Conservation (phyloP, 2,113 vertebrate species). For the Varanus salvator region DNA sequence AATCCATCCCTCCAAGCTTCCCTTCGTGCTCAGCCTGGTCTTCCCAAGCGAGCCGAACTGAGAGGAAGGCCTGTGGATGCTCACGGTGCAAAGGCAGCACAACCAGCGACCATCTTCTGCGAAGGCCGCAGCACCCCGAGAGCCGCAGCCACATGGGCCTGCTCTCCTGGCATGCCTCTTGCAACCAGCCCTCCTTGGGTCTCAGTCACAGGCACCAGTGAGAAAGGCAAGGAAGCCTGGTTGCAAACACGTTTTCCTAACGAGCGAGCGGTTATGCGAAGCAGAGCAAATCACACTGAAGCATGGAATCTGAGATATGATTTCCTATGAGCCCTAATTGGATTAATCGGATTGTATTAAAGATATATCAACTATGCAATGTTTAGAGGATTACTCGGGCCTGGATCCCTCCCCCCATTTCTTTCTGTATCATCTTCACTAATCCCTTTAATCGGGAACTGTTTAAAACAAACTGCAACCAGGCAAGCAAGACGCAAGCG, state of each 20-base stretch:
- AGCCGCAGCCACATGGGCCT: too few relatives aligned
- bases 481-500: conserved; percentile 1
- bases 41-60: too few relatives aligned
- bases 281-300: conserved; percentile 19
- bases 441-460: conserved; percentile 66
- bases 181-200: fast-evolving
- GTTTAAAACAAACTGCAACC: conserved; percentile 36
- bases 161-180: too few relatives aligned
- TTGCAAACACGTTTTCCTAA: conserved; percentile 36
- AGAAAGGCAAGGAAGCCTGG: neutral
- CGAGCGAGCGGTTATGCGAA: neutral
- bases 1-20: too few relatives aligned
- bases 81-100: too few relatives aligned
- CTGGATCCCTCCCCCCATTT: conserved; percentile 41
- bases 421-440: conserved; percentile 58
- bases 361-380: conserved; percentile 64
- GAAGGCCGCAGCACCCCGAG: too few relatives aligned
- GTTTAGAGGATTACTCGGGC: conserved; percentile 68
- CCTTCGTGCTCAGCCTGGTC: too few relatives aligned
- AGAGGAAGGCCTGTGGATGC: too few relatives aligned
- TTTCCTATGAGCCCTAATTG: conserved; percentile 71
- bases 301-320: conserved; percentile 55
- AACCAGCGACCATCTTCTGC: too few relatives aligned
- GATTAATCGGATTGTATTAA: conserved; percentile 72
- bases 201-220: neutral